Conservation (phyloP, 1,140 invertebrate species). For the Hormaphis cornu region DNA sequence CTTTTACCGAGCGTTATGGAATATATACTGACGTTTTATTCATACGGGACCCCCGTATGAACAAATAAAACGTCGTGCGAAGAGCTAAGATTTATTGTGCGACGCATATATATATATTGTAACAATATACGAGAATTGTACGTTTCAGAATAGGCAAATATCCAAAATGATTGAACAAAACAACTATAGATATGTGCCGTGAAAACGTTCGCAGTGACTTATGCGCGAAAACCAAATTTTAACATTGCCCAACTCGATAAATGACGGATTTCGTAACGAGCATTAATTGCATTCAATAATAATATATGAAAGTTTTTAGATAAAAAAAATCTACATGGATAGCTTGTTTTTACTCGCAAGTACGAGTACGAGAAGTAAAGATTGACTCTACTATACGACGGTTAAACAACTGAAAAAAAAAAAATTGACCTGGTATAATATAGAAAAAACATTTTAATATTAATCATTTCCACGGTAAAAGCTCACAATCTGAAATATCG, state of each 20-base stretch:
- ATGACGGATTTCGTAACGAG: too few species aligned
- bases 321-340: too few species aligned
- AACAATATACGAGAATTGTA: neutral
- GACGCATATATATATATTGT: neutral
- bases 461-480: neutral
- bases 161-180: slow-evolving; percentile 6
- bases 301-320: too few species aligned
- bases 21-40: slow-evolving; percentile 15
- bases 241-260: too few species aligned
- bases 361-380: too few species aligned
- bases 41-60: too few species aligned
- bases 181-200: neutral
- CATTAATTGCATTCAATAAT: too few species aligned
- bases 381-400: too few species aligned
- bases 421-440: too few species aligned
- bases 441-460: neutral
- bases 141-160: slow-evolving; percentile 11
- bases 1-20: neutral
- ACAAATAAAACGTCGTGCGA: slow-evolving; percentile 4
- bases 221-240: neutral
- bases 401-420: too few species aligned
- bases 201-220: neutral
- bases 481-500: neutral
- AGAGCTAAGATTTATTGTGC: slow-evolving; percentile 3
- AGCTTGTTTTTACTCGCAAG: too few species aligned